Conservation (phyloP, 2,113 vertebrate species). For the Protobothrops flavoviridis region DNA sequence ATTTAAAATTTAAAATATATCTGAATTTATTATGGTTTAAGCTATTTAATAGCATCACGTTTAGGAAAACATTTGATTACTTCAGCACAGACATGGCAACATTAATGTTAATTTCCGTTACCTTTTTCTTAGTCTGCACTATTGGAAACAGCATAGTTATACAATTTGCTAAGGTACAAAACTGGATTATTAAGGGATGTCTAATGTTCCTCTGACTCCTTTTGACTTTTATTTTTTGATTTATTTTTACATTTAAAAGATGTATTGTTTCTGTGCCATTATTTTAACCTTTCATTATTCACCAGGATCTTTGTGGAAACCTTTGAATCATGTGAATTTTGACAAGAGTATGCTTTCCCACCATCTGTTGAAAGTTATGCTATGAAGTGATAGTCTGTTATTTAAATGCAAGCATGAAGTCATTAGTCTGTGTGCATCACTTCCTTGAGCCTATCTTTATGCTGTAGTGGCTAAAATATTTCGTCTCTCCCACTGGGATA, state of each 20-base stretch:
- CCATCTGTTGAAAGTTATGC: slow-evolving; percentile 65
- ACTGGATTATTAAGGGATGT: background rate
- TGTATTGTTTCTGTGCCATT: slow-evolving; percentile 11
- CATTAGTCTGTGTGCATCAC: slow-evolving; percentile 60
- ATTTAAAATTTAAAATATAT: slow-evolving; percentile 13
- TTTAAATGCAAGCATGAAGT: slow-evolving; percentile 44
- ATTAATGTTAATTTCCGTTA: background rate
- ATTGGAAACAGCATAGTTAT: background rate
- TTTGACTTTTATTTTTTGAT: slow-evolving; percentile 1
- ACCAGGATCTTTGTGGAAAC: slow-evolving; percentile 36
- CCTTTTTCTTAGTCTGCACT: slow-evolving; percentile 19
- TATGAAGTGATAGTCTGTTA: slow-evolving; percentile 42
- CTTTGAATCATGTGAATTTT: slow-evolving; percentile 50
- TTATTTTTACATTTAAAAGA: slow-evolving; percentile 30
- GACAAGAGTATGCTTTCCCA: slow-evolving; percentile 56
- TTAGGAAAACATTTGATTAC: background rate
- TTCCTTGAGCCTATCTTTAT: slow-evolving; percentile 44
- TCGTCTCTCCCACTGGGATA: slow-evolving; percentile 38
- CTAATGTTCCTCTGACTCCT: background rate
- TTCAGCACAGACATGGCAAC: background rate
- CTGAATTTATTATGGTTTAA: slow-evolving; percentile 14
- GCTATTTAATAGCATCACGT: slow-evolving; percentile 24
- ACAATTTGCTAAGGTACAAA: slow-evolving; percentile 14
- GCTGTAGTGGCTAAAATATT: slow-evolving; percentile 42
- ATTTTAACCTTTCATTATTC: slow-evolving; percentile 49